Evolutionary conservation across 2,113 vertebrate genomes (phyloP).

Genomic region (Corynorhinus townsendii): DNA sequence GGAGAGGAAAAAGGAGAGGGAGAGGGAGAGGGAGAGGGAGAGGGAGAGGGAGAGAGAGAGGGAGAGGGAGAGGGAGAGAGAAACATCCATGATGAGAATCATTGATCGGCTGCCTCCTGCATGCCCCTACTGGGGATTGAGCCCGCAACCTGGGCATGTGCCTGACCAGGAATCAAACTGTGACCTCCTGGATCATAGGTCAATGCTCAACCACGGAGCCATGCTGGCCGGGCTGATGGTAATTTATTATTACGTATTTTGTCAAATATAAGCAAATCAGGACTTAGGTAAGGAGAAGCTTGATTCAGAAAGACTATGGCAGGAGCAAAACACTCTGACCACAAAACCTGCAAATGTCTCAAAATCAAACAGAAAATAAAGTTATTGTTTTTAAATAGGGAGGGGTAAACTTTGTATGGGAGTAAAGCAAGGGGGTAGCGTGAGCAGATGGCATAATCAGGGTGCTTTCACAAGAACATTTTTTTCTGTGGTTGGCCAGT

Average conservation of each 20-base stretch:
- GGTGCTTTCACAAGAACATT: not conserved
- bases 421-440: not conserved
- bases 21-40: too few species aligned
- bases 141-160: too few species aligned
- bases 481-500: not conserved
- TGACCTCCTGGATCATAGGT: too few species aligned
- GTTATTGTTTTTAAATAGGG: not conserved
- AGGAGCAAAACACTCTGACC: not conserved
- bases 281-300: not conserved
- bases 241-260: slow-evolving; percentile 3
- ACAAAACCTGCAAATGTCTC: not conserved
- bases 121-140: too few species aligned
- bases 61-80: too few species aligned
- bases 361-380: not conserved
- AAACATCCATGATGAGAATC: too few species aligned
- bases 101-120: too few species aligned
- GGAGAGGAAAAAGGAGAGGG: too few species aligned
- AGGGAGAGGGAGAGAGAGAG: too few species aligned
- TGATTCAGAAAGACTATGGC: not conserved
- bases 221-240: not conserved
- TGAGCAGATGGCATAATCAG: not conserved
- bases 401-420: not conserved
- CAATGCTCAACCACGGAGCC: too few species aligned
- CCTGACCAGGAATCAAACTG: too few species aligned
- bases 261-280: not conserved